Base-by-base conservation (phyloP, 1,140 invertebrate species). In the Drosophila willistoni region DNA sequence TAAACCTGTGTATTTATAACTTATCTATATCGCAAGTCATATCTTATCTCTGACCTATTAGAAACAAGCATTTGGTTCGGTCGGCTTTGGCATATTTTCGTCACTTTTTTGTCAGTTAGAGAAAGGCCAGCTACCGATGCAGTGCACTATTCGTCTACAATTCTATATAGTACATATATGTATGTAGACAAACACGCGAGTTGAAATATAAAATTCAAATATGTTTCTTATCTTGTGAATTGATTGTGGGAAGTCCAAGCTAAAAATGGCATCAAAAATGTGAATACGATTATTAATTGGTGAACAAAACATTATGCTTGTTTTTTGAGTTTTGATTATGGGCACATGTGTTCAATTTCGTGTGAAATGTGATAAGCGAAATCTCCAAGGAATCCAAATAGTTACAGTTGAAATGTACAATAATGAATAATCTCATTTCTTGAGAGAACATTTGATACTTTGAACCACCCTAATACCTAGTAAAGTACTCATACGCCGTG, bases 401-500 rank as follows among this genome's bases (percentile, higher is more conserved):
- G 5, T 7, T 29, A 29, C 29, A 29, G 6, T 29, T 25, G 1
- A 25, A 29, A 29, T 29, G 29, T 7, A 29, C 36, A 12, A n/a
- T n/a, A 13, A 39, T 12, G 34, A 36, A 0, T 2, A 36, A 34
- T 10, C 9, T 12, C 34, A 36, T 10, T 5, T 34, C 25, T 36
- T 36, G 34, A 36, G 34, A 36, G 10, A 36, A 36, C 6, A 0
- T 36, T 36, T 7, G 9, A 9, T 44, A 7, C 4, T 47, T 7
- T 22, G 17, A 51, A 12, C 17, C 17, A 51, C 44, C 44, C 44
- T 51, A 51, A 25, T 25, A 0, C 22, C 22, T 4, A 25, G 22
- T 25, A 25, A 22, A 47, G 22, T 10, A 51, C 47, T 65, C 62
- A 81, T 68, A 73, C 51, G 68, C 61, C 74, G 34, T 64, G 74